Percentiles rank a stretch among this genome's conserved stretches.
These are phyloP conservation scores for Dipodomys ordii DNA, from an alignment of 2,113 vertebrate species.

Conservation along the genomic window DNA sequence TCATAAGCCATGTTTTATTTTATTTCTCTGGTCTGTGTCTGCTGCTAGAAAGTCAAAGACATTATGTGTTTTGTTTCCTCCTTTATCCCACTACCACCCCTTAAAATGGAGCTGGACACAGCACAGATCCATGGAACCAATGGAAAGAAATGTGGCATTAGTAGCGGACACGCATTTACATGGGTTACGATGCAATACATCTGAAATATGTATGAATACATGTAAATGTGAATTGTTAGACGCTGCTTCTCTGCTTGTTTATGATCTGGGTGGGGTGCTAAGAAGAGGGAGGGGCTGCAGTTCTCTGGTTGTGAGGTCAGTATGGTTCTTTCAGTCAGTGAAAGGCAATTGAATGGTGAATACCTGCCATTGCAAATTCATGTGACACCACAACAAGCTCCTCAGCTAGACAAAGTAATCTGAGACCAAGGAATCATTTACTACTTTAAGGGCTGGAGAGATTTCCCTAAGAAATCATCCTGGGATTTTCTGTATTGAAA, in stretches of 20 bases:
- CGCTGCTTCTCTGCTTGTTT: background rate
- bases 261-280: background rate
- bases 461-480: background rate
- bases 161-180: background rate
- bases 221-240: too few species aligned
- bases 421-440: background rate
- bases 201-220: too few species aligned
- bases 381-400: accelerated
- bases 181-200: background rate
- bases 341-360: background rate
- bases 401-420: background rate
- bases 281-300: background rate
- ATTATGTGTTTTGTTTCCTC: background rate
- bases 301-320: background rate
- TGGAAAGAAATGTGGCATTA: background rate
- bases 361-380: background rate
- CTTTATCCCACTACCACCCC: background rate
- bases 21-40: background rate
- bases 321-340: background rate
- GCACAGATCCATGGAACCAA: background rate
- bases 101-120: background rate
- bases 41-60: background rate
- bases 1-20: background rate
- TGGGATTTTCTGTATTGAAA: background rate
- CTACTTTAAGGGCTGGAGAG: background rate